Evolutionary conservation across 2,888 invertebrate species (phyloP), one percentile per base, ranked within the genome.

Genomic region (Troilus luridus): DNA sequence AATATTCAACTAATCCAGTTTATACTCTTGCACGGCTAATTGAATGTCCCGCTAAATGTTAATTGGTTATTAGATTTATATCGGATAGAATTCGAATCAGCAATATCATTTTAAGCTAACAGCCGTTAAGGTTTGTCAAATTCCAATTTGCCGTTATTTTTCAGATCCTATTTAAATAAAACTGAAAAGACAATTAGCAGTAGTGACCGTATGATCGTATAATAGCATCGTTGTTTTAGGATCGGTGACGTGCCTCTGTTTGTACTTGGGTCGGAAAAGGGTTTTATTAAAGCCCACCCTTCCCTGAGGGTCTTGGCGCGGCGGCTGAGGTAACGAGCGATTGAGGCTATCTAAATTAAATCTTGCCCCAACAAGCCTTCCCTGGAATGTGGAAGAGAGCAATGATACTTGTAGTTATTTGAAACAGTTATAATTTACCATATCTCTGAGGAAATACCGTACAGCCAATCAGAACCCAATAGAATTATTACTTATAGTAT

Each of bases 211-310:
- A n/a, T n/a, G 24, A 67, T 67, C 67, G 67, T 67, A 67, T n/a
- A 67, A 67, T 67, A 14, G 67, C 67, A 24, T 67, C 24, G 67
- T 67, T 67, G 67, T 67, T 67, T 67, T 67, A 67, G 24, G 67
- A 67, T 67, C 24, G 24, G 67, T 0, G 41, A 24, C 24, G 12
- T 67, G 24, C 6, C 12, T 67, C 12, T 67, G 24, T 67, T 67
- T 24, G 67, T 67, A 67, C 67, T 67, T 67, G 6, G 41, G 12
- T 24, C 24, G 67, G 24, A 27, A 67, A 14, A 67, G 67, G 67
- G 24, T 67, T 67, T 24, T 24, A 67, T 67, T 67, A 24, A 67
- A 67, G 1, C 5, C 0, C 27, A 0, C 72, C 19, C 10, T 10
- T 14, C 72, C 72, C 14, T 14, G 6, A 14, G 11, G 9, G 27